Evolutionary conservation across 2,113 vertebrate species (phyloP).

Genomic region (Salvelinus namaycush): DNA sequence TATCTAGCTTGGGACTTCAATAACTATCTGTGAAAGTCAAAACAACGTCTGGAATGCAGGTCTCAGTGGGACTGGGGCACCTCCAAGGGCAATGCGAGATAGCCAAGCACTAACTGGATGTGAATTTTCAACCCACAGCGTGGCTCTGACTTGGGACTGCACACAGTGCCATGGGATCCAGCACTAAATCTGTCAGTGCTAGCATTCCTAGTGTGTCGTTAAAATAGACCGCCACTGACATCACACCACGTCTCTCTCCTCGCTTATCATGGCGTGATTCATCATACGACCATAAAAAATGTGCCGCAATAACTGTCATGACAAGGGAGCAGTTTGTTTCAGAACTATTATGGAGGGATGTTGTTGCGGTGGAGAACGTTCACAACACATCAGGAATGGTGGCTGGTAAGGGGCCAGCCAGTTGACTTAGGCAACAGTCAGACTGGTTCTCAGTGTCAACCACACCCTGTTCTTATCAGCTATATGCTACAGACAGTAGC

Average conservation of each 20-base stretch:
- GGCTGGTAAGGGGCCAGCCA: not conserved
- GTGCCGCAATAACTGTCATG: not conserved
- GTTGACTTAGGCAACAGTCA: slow-evolving; percentile 19
- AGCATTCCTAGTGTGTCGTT: slow-evolving; percentile 1
- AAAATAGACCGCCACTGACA: not conserved
- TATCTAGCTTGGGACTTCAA: not conserved
- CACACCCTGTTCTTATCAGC: not conserved
- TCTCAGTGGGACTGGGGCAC: slow-evolving; percentile 18
- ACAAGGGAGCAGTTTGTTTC: not conserved
- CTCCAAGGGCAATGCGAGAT: slow-evolving; percentile 23
- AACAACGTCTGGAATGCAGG: slow-evolving; percentile 22
- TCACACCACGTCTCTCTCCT: not conserved
- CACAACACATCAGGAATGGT: not conserved
- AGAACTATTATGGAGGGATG: not conserved
- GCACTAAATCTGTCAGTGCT: not conserved
- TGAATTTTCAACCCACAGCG: slow-evolving; percentile 28
- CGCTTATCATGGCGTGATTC: not conserved
- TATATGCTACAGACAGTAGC: not conserved
- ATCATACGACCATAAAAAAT: not conserved
- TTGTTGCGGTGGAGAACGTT: not conserved
- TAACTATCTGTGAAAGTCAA: slow-evolving; percentile 58
- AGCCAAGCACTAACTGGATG: slow-evolving; percentile 43
- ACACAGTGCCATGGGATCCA: not conserved
- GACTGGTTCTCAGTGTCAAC: slow-evolving; percentile 41
- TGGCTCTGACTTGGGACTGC: not conserved